These are phyloP conservation scores for Heterodera filipjevi DNA, from an alignment of 2,888 invertebrate species.

Conservation along the genomic window DNA sequence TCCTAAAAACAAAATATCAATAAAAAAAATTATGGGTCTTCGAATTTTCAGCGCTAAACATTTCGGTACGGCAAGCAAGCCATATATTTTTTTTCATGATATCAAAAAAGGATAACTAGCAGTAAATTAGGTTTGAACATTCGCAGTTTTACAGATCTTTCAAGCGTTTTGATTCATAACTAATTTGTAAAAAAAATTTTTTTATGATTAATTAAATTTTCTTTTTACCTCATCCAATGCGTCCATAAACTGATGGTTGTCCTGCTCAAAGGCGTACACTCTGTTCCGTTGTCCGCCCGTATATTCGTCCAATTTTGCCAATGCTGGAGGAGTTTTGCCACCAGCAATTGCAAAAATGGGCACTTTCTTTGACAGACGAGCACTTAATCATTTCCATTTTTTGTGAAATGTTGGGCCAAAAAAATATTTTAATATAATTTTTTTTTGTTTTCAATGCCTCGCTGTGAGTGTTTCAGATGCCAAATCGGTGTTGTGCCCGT, in stretches of 20 bases:
- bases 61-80: too few relatives aligned
- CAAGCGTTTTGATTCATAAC: too few relatives aligned
- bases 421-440: not conserved
- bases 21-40: not conserved
- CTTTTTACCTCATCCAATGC: not conserved
- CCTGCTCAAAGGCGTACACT: conserved; percentile 7
- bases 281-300: not conserved
- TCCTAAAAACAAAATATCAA: not conserved
- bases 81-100: too few relatives aligned
- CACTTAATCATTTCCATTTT: not conserved
- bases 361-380: conserved; percentile 9
- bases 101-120: too few relatives aligned
- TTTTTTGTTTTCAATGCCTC: not conserved
- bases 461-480: not conserved
- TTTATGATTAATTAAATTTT: not conserved
- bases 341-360: conserved; percentile 6
- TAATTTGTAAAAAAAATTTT: too few relatives aligned
- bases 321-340: not conserved
- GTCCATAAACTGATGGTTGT: not conserved
- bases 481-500: not conserved
- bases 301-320: not conserved
- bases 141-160: too few relatives aligned
- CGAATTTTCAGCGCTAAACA: too few relatives aligned
- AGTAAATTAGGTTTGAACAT: too few relatives aligned
- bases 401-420: not conserved